These are phyloP conservation scores for Hormiphora californensis DNA, from an alignment of 37 sponge, comb jelly and placozoan species.

Conservation along the genomic window DNA sequence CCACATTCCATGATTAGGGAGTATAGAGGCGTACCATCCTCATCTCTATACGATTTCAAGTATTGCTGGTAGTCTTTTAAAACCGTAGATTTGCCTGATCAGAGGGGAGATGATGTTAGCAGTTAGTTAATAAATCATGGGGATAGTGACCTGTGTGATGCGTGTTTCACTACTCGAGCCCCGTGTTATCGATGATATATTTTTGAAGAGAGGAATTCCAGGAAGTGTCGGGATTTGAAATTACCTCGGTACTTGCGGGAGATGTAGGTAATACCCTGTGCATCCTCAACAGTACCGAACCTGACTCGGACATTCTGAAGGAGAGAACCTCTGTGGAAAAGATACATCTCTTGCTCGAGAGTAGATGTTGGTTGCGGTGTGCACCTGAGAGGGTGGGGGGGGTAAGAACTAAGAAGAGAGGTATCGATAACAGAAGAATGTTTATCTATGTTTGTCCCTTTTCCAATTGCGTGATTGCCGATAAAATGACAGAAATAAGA, in stretches of 20 bases:
- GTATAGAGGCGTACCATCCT: slow-evolving; percentile 74
- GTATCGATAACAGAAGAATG: no score
- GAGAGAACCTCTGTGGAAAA: slow-evolving; percentile 75
- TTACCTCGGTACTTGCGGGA: slow-evolving; percentile 44
- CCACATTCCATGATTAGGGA: slow-evolving; percentile 71
- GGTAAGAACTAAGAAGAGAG: no score
- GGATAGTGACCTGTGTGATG: no score
- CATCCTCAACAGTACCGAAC: slow-evolving; percentile 21
- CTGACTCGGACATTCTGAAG: slow-evolving; percentile 58
- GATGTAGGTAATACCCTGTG: background rate
- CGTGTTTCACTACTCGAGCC: no score
- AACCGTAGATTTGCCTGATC: slow-evolving; percentile 19
- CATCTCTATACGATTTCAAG: slow-evolving; percentile 63
- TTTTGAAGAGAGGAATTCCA: no score
- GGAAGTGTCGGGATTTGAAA: background rate
- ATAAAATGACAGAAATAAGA: background rate
- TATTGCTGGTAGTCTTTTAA: slow-evolving; percentile 64
- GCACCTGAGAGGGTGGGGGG: slow-evolving; percentile 17
- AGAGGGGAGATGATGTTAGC: no score
- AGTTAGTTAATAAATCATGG: no score
- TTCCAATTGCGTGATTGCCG: background rate
- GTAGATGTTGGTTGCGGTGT: slow-evolving; percentile 61
- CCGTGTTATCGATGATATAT: no score
- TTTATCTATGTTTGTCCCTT: background rate
- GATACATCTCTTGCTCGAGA: slow-evolving; percentile 77